These are phyloP conservation scores for Xiphorhynchus elegans DNA, from an alignment of 2,113 vertebrate genomes.

Conservation along the genomic window DNA sequence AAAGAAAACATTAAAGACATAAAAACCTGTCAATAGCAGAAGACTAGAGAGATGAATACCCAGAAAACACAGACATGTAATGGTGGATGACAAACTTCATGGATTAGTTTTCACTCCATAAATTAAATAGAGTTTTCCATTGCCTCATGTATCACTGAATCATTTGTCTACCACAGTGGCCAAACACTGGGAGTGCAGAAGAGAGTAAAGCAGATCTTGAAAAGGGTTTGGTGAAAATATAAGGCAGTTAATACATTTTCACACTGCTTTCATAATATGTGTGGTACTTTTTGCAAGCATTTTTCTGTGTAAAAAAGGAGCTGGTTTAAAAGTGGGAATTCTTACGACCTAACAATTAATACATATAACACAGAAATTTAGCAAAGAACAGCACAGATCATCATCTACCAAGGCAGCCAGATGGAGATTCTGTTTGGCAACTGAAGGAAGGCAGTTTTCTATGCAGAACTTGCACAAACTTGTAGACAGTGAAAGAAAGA, in stretches of 20 bases:
- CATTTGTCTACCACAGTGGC: not conserved
- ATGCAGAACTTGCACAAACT: not conserved
- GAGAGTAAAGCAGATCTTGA: not conserved
- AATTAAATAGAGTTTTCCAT: not conserved
- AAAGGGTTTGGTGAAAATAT: not conserved
- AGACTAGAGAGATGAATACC: not conserved
- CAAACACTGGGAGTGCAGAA: not conserved
- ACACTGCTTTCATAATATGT: not conserved
- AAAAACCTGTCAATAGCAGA: not conserved
- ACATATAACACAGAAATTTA: not conserved
- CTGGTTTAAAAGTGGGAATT: not conserved
- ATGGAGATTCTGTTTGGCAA: not conserved
- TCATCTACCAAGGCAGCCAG: not conserved
- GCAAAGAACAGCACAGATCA: not conserved
- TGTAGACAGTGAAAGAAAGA: not conserved
- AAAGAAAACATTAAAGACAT: not conserved
- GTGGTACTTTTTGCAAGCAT: not conserved
- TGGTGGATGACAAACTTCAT: not conserved
- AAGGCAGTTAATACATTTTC: not conserved
- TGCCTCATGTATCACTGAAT: not conserved
- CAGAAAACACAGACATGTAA: not conserved
- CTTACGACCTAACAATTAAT: not conserved
- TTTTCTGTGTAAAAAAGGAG: not conserved
- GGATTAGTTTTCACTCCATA: conserved; percentile 2
- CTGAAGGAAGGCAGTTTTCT: not conserved